Evolutionary conservation across 2,797 vertebrate genomes (phyloP).

Genomic region (Microchirus variegatus): DNA sequence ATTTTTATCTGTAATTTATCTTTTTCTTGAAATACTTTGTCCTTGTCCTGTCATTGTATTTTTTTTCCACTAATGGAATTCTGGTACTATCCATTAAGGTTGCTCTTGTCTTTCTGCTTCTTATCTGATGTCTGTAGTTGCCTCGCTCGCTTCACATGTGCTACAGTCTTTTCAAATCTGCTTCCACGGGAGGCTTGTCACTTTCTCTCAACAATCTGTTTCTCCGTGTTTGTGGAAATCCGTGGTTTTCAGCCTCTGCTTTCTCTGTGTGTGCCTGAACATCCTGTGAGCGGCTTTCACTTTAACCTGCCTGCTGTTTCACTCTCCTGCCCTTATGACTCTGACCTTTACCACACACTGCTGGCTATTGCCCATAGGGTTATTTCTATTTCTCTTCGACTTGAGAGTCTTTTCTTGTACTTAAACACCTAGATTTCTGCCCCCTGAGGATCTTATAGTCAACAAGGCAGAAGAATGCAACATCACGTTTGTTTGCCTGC

Average conservation of each 20-base stretch:
- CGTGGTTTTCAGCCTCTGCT: constrained; percentile 3
- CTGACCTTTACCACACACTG: constrained; percentile 45
- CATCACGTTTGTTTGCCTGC: constrained; percentile 12
- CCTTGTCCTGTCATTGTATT: constrained; percentile 21
- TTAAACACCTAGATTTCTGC: constrained; percentile 36
- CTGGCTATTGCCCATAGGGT: constrained; percentile 45
- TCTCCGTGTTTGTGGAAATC: no score
- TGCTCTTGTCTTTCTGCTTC: constrained; percentile 39
- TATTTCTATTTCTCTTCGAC: constrained; percentile 54
- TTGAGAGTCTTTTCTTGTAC: constrained; percentile 20
- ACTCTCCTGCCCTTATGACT: constrained; percentile 30
- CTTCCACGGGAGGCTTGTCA: no score
- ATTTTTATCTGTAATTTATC: constrained; percentile 42
- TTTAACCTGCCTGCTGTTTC: constrained; percentile 29
- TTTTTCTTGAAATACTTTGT: constrained; percentile 29
- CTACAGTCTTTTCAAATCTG: no score
- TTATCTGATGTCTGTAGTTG: no score
- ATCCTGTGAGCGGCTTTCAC: constrained; percentile 28
- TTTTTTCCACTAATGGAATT: no score
- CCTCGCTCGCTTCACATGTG: no score
- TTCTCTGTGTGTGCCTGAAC: not conserved
- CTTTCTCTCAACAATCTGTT: no score
- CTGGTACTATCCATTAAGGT: no score
- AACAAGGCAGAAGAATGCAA: constrained; percentile 14
- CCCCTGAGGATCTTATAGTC: constrained; percentile 22